phyloP scores from a whole-genome alignment of 2,797 vertebrate genomes.

The Pteronotus mesoamericanus region DNA sequence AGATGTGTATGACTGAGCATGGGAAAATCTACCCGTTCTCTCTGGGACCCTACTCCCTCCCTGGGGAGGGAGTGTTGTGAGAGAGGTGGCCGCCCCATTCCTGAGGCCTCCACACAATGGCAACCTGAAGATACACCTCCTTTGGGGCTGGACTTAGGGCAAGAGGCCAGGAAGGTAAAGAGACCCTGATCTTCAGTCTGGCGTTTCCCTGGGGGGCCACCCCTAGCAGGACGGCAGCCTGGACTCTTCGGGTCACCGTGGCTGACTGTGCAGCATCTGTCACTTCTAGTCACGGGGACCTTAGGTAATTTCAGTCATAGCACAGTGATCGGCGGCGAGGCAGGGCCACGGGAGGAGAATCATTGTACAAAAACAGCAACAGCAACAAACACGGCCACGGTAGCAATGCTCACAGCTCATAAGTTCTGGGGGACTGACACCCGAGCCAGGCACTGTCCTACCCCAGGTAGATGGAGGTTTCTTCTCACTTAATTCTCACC shows the following conservation, averaged over 20 bases:
- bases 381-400: accelerated
- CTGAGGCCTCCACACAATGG: neutral
- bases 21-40: neutral
- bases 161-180: neutral
- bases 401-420: accelerated
- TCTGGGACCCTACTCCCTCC: neutral
- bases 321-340: neutral
- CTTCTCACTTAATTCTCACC: neutral
- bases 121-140: neutral
- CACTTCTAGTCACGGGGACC: neutral
- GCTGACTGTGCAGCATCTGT: neutral
- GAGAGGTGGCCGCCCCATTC: neutral
- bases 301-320: neutral
- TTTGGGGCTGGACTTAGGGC: too few relatives aligned
- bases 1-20: neutral
- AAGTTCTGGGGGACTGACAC: accelerated
- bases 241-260: accelerated
- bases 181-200: accelerated
- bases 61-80: accelerated
- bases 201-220: neutral
- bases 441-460: accelerated
- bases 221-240: accelerated
- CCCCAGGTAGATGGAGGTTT: too few relatives aligned
- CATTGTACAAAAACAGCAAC: neutral
- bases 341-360: neutral